Conservation (phyloP, 1,140 invertebrate genomes). For the Heliconius nattereri region DNA sequence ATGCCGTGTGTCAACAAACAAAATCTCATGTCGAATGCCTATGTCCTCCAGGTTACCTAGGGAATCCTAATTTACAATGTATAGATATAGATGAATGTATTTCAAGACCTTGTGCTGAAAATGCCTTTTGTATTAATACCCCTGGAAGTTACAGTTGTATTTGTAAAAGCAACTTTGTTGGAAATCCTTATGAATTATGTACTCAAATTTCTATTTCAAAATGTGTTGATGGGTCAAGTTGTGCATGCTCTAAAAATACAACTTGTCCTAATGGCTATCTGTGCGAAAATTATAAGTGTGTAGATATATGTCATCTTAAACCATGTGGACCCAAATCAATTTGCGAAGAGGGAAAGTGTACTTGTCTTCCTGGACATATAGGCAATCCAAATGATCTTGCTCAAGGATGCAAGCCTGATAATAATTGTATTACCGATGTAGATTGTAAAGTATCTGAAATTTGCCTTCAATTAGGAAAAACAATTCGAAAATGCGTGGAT, state of each 20-base stretch:
- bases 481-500: slow-evolving; percentile 90
- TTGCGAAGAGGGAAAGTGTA: slow-evolving; percentile 89
- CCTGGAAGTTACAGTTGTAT: slow-evolving; percentile 93
- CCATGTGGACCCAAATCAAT: slow-evolving; percentile 91
- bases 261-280: slow-evolving; percentile 88
- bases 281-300: slow-evolving; percentile 87
- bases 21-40: slow-evolving; percentile 89
- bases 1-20: slow-evolving; percentile 89
- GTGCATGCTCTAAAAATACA: slow-evolving; percentile 85
- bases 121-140: slow-evolving; percentile 94
- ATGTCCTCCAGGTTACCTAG: slow-evolving; percentile 90
- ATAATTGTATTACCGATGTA: slow-evolving; percentile 89
- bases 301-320: slow-evolving; percentile 87
- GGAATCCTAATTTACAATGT: slow-evolving; percentile 93
- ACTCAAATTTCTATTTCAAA: slow-evolving; percentile 84
- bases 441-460: slow-evolving; percentile 92
- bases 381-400: slow-evolving; percentile 88
- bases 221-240: slow-evolving; percentile 86
- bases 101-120: slow-evolving; percentile 90
- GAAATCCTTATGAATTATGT: slow-evolving; percentile 92
- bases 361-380: slow-evolving; percentile 89
- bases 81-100: slow-evolving; percentile 93
- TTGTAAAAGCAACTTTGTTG: slow-evolving; percentile 90
- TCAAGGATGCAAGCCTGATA: slow-evolving; percentile 86
- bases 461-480: slow-evolving; percentile 91